Percentiles rank a stretch among this genome's conserved stretches.
phyloP scores from a whole-genome alignment of 2,113 vertebrate species.

The Zeus faber region DNA sequence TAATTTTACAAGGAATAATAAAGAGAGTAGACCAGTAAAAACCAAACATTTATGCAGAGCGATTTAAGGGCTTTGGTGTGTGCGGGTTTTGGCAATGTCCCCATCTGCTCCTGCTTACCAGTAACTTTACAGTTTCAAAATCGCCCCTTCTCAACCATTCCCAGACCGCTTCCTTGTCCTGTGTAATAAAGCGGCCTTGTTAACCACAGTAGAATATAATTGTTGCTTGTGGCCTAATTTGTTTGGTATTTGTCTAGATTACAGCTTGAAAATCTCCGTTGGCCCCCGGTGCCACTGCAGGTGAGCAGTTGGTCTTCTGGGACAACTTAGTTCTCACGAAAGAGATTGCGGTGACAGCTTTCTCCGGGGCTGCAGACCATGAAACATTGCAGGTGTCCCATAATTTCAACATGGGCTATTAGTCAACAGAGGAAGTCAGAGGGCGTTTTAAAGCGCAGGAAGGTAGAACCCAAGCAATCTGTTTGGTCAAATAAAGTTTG shows the following conservation, averaged over 20 bases:
- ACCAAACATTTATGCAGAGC: slow-evolving; percentile 45
- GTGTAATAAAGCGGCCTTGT: slow-evolving; percentile 44
- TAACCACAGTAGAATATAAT: slow-evolving; percentile 40
- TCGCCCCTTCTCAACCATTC: slow-evolving; percentile 26
- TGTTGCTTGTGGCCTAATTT: slow-evolving; percentile 52
- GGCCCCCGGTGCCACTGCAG: slow-evolving; percentile 6
- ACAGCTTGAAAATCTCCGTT: slow-evolving; percentile 32
- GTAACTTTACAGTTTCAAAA: slow-evolving; percentile 40
- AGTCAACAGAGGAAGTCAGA: slow-evolving; percentile 26
- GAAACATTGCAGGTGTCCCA: slow-evolving; percentile 23
- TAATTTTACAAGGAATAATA: slow-evolving; percentile 33
- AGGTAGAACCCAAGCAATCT: slow-evolving; percentile 17
- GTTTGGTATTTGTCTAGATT: slow-evolving; percentile 39
- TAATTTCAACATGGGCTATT: slow-evolving; percentile 19
- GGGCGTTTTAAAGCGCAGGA: slow-evolving; percentile 44
- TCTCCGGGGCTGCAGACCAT: slow-evolving; percentile 44
- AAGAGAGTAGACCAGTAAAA: slow-evolving; percentile 38
- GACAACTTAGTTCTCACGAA: slow-evolving; percentile 37
- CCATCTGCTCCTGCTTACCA: slow-evolving; percentile 65
- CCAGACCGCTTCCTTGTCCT: slow-evolving; percentile 14
- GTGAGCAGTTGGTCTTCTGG: slow-evolving; percentile 22
- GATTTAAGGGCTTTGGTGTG: slow-evolving; percentile 31
- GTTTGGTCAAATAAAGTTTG: slow-evolving; percentile 25
- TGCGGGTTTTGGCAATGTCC: slow-evolving; percentile 12
- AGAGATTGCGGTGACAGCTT: slow-evolving; percentile 15